Evolutionary conservation across 2,888 invertebrate species (phyloP), one percentile per base, ranked within the genome.

Genomic region (Ariolimax columbianus): DNA sequence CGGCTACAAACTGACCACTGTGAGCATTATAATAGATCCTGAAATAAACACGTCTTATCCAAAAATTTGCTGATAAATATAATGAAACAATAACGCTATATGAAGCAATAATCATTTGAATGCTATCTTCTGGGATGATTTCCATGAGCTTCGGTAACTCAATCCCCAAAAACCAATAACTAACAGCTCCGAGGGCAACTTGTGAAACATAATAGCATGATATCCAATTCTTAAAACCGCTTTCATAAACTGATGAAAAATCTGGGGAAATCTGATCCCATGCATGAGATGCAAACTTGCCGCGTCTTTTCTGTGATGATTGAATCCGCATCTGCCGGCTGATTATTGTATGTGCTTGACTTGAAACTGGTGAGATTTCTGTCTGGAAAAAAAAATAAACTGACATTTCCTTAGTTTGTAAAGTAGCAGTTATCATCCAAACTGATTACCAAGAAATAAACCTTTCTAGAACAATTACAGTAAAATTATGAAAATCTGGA

Each of bases 1-100:
- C 63, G 26, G 73, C 80, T 33, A 73, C 30, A 84, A 84, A 80
- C 72, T 84, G 79, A 23, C 79, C 84, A 43, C 43, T 73, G 14
- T 80, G 51, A 47, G 26, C 11, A 30, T 83, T 40, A 38, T 84
- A 38, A 43, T 84, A 84, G 43, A 84, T 79, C 33, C 79, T 72
- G 17, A 63, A 43, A 43, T 40, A 40, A 47, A 70, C 38, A 23
- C 33, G 38, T 26, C 73, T 38, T 17, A 75, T 33, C 23, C 36
- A 30, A 33, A 40, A 36, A 55, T 36, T 78, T 2, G 19, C 9
- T 26, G 40, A 26, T 40, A n/a, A 55, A 26, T 63, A 59, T 0
- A 36, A 17, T 19, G 38, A n/a, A 1, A 68, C 1, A 23, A 55
- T 23, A 26, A 66, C 0, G 23, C 55, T 38, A 26, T 3, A 47